Base-by-base conservation (phyloP, 1,140 invertebrate species). In the Cotesia chilonis region DNA sequence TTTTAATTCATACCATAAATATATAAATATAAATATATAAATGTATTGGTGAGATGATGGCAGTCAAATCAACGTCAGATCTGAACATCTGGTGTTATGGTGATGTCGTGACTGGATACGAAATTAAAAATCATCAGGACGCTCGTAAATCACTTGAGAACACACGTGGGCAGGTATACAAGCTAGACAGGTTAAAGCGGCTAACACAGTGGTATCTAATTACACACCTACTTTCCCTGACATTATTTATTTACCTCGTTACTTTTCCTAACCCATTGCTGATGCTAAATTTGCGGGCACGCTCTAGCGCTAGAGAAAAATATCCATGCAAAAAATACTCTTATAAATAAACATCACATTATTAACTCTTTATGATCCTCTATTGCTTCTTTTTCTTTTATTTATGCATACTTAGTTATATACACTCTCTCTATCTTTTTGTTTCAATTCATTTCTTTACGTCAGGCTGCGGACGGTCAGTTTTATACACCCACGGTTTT, bases 161-260 rank as follows among this genome's bases (percentile, higher is more conserved):
- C 60, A 71, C 60, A 52, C 60, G 59, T 63, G 28, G 41, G 47
- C 28, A 37, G 38, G 35, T 20, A 54, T 64, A 70, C 4, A 55
- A 55, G 14, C 9, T 12, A 66, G 54, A 71, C 70, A 71, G 52
- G 70, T 71, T 71, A 65, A 55, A 54, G 36, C 28, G 20, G 17
- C 17, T 35, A 52, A 64, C 38, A 66, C 60, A 70, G 68, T 70
- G 60, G 14, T 66, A 74, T 74, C 72, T 74, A 74, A 74, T 74
- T 74, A 70, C 68, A 64, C 52, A 70, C 68, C 72, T 66, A 74
- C 72, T 74, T 74, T 74, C 72, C 37, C 67, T 61, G 17, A 37
- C 60, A 74, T 74, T 74, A 74, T 74, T 74, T 70, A 74, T 74
- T 74, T 65, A 69, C 36, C 67, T 70, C 52, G 72, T 70, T 70